These are phyloP conservation scores for Drosophila anomelani DNA, from an alignment of 2,888 invertebrate genomes.

Conservation along the genomic window DNA sequence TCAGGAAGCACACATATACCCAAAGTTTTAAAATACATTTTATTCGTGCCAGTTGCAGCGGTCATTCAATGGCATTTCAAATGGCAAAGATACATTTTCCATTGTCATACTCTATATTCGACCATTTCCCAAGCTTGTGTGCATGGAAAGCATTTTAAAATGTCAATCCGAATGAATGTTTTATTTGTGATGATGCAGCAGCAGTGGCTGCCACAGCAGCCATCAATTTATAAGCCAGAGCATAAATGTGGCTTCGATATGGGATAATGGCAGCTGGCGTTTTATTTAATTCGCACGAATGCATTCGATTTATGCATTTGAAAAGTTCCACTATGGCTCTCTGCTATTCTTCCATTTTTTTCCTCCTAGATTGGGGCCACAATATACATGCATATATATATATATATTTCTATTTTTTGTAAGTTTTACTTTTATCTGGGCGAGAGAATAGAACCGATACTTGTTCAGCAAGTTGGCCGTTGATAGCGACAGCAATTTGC, in stretches of 20 bases:
- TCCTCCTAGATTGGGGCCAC: neutral
- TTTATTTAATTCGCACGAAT: slow-evolving; percentile 45
- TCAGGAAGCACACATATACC: slow-evolving; percentile 11
- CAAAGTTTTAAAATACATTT: slow-evolving; percentile 33
- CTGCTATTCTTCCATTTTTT: neutral
- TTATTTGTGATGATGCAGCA: slow-evolving; percentile 41
- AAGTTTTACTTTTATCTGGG: slow-evolving; percentile 32
- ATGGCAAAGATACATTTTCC: slow-evolving; percentile 37
- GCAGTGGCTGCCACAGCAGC: slow-evolving; percentile 13
- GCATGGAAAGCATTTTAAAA: slow-evolving; percentile 67
- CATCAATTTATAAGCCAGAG: slow-evolving; percentile 38
- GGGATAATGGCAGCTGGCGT: slow-evolving; percentile 42
- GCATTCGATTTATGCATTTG: slow-evolving; percentile 33
- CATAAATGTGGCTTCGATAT: slow-evolving; percentile 36
- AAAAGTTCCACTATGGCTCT: slow-evolving; percentile 10
- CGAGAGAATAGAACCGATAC: slow-evolving; percentile 35
- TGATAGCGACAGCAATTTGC: slow-evolving; percentile 57
- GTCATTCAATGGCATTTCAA: slow-evolving; percentile 35
- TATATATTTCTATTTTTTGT: neutral
- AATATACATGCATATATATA: slow-evolving; percentile 19
- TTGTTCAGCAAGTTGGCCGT: slow-evolving; percentile 50
- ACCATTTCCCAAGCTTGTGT: slow-evolving; percentile 45
- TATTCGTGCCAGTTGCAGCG: slow-evolving; percentile 16
- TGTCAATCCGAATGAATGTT: slow-evolving; percentile 66
- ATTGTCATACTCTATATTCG: slow-evolving; percentile 37